A percentile compares a stretch with the other conserved stretches of the same genome.
phyloP scores from a whole-genome alignment of 2,888 invertebrate genomes.

The Tridacna crocea region DNA sequence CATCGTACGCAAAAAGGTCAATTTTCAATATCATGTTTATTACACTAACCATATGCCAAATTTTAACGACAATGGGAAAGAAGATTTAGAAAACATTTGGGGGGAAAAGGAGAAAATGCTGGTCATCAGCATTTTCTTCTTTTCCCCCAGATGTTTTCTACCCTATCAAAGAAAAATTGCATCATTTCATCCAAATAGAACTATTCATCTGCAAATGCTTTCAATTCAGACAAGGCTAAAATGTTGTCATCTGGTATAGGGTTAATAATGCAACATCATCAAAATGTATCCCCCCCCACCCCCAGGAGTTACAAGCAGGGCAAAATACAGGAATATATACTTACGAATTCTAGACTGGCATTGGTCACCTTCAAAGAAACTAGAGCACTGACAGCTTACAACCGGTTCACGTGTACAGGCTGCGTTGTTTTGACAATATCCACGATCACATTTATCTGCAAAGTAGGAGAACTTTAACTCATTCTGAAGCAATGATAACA shows the following conservation, averaged over 20 bases:
- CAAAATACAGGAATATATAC: background rate
- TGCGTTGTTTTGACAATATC: slow-evolving; percentile 53
- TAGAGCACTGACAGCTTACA: slow-evolving; percentile 39
- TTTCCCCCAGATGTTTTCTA: background rate
- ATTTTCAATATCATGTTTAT: no score
- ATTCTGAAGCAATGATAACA: background rate
- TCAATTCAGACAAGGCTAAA: no score
- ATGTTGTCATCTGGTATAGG: no score
- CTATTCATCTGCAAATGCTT: no score
- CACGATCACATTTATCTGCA: slow-evolving; percentile 60
- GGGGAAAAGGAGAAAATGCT: background rate
- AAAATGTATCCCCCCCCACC: no score
- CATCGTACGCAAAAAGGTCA: no score
- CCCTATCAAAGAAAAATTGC: no score
- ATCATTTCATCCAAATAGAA: no score
- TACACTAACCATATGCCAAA: no score
- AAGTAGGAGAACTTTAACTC: background rate
- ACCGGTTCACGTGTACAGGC: slow-evolving; percentile 38
- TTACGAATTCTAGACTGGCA: slow-evolving; percentile 51
- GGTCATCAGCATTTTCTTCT: background rate
- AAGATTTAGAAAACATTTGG: background rate
- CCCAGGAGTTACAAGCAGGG: no score
- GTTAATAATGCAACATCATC: no score
- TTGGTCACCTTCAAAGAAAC: slow-evolving; percentile 41
- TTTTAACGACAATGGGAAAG: no score